Evolutionary conservation across 2,797 vertebrate genomes (phyloP).

Genomic region (Coracias cyanogaster): DNA sequence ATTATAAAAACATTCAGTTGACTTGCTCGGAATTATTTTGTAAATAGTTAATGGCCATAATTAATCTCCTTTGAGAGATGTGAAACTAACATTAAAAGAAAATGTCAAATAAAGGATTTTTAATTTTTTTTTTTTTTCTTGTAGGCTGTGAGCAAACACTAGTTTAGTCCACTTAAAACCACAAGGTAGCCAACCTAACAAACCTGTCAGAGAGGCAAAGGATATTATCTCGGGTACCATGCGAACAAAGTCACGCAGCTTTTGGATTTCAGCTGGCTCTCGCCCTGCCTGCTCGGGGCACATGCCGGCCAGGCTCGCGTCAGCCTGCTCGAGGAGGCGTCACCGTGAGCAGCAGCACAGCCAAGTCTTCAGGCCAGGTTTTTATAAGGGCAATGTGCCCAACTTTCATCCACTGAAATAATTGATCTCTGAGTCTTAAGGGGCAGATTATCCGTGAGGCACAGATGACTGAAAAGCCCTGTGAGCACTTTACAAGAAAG

Average conservation of each 20-base stretch:
- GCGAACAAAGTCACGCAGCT: neutral
- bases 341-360: fast-evolving
- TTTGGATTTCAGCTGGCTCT: neutral
- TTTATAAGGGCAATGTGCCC: neutral
- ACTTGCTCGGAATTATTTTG: neutral
- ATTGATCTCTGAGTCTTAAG: neutral
- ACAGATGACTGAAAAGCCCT: neutral
- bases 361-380: neutral
- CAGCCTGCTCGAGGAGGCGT: neutral
- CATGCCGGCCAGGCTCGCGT: neutral
- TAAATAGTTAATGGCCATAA: neutral
- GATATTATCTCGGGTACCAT: neutral
- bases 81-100: neutral
- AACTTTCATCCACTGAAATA: neutral
- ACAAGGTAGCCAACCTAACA: neutral
- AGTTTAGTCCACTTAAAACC: neutral
- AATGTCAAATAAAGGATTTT: neutral
- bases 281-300: neutral
- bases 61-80: neutral
- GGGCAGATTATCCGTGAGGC: neutral
- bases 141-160: neutral
- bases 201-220: neutral
- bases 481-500: neutral
- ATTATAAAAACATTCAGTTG: neutral
- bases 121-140: neutral